A percentile compares a stretch with the other conserved stretches of the same genome.
phyloP scores from a whole-genome alignment of 2,797 vertebrate genomes.

The Gallirallus australis region DNA sequence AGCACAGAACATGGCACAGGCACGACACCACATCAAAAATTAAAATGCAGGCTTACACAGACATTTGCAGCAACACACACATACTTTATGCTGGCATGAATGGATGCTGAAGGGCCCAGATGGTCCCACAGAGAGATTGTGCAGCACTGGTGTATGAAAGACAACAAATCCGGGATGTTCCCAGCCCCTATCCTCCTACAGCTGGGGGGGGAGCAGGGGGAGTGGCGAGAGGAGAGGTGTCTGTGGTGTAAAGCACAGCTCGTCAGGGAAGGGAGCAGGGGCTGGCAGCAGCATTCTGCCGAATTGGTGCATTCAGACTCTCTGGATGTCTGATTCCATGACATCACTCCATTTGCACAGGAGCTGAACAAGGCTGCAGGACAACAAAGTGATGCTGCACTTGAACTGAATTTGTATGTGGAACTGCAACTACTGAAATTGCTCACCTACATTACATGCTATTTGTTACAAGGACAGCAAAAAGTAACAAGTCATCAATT shows the following conservation, averaged over 20 bases:
- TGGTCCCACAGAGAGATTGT: background rate
- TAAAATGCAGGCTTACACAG: background rate
- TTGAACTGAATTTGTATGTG: accelerated
- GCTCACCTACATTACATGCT: background rate
- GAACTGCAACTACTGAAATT: background rate
- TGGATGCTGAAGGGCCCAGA: accelerated
- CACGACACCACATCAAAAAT: background rate
- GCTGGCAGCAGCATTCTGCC: background rate
- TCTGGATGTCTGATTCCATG: background rate
- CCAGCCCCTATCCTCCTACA: background rate
- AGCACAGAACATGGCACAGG: accelerated
- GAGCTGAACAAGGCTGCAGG: background rate
- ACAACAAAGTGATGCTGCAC: accelerated
- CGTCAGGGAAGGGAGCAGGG: background rate
- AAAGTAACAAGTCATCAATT: background rate
- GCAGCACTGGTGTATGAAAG: accelerated
- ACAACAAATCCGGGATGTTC: background rate
- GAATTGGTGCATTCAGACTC: accelerated
- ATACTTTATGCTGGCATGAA: background rate
- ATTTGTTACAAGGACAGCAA: background rate
- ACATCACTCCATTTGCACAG: background rate
- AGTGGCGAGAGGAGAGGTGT: accelerated
- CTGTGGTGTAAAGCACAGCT: background rate
- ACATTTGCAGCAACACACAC: accelerated
- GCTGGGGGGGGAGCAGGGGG: too few relatives aligned